Percentiles rank a stretch among this genome's conserved stretches.
Evolutionary conservation across 2,888 invertebrate species (phyloP).

Genomic region (Apodemia zela): DNA sequence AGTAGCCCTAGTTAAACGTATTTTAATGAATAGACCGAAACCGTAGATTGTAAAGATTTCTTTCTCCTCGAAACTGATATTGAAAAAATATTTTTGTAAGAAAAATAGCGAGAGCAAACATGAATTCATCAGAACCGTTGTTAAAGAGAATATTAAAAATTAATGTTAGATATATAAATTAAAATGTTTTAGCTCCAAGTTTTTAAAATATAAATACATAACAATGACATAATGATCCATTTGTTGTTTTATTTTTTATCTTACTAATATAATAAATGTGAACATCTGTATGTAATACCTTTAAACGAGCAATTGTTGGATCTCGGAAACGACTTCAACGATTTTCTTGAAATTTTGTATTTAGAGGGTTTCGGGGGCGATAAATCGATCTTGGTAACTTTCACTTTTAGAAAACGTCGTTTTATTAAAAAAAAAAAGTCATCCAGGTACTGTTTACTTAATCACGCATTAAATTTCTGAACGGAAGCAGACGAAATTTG

Average conservation of each 20-base stretch:
- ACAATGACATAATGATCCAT: constrained; percentile 42
- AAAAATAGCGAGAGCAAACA: constrained; percentile 47
- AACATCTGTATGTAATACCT: too few relatives aligned
- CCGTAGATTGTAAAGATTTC: constrained; percentile 38
- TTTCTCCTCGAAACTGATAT: constrained; percentile 42
- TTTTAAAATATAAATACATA: constrained; percentile 68
- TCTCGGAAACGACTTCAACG: too few relatives aligned
- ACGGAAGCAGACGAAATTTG: too few relatives aligned
- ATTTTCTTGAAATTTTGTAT: too few relatives aligned
- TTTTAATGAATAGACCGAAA: constrained; percentile 36
- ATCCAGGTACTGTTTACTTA: too few relatives aligned
- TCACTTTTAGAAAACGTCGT: too few relatives aligned
- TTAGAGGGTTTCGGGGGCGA: too few relatives aligned
- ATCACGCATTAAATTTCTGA: too few relatives aligned
- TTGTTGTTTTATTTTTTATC: constrained; percentile 19
- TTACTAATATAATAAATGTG: constrained; percentile 12
- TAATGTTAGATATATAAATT: constrained; percentile 61
- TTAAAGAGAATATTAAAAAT: constrained; percentile 44
- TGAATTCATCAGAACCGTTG: constrained; percentile 48
- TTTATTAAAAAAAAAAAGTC: too few relatives aligned
- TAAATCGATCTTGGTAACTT: too few relatives aligned
- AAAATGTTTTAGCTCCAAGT: constrained; percentile 73
- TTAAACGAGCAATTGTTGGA: too few relatives aligned
- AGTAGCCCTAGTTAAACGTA: constrained; percentile 16
- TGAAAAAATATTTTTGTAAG: constrained; percentile 72